phyloP scores from a whole-genome alignment of 2,888 invertebrate species.

The Caenorhabditis imperialis region DNA sequence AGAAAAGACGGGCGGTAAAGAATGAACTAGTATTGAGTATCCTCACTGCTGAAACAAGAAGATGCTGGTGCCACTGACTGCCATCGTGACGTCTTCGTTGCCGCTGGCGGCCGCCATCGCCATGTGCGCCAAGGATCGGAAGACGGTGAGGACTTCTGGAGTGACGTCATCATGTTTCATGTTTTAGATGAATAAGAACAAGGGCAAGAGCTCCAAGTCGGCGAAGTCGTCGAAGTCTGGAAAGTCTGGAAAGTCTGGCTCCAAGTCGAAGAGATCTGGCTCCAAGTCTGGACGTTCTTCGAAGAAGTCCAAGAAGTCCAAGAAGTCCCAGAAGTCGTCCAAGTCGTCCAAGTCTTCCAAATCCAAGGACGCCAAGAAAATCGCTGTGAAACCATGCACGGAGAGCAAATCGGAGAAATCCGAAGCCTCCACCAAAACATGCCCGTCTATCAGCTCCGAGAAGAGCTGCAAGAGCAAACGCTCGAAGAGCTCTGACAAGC shows the following conservation, averaged over 20 bases:
- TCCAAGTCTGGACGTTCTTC: too few species aligned
- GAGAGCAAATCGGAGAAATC: slow-evolving; percentile 11
- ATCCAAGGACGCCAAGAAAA: neutral
- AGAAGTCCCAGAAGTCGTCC: slow-evolving; percentile 1
- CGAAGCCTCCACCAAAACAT: neutral
- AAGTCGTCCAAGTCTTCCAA: slow-evolving; percentile 11
- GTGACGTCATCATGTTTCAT: slow-evolving; percentile 1
- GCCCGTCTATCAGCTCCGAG: slow-evolving; percentile 11
- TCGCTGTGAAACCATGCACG: neutral
- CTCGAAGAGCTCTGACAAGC: slow-evolving; percentile 6
- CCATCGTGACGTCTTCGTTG: slow-evolving; percentile 39
- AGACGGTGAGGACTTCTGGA: slow-evolving; percentile 10
- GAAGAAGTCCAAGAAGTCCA: too few species aligned
- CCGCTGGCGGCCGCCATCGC: slow-evolving; percentile 49
- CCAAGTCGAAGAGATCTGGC: slow-evolving; percentile 12
- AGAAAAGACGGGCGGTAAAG: slow-evolving; percentile 16
- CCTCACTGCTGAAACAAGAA: slow-evolving; percentile 12
- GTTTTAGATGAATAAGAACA: slow-evolving; percentile 31
- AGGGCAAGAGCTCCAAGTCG: slow-evolving; percentile 14
- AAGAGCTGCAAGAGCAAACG: slow-evolving; percentile 29
- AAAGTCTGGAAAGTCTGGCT: slow-evolving; percentile 23
- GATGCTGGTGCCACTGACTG: slow-evolving; percentile 47
- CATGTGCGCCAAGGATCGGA: slow-evolving; percentile 44
- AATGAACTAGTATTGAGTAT: slow-evolving; percentile 28
- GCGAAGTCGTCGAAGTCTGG: slow-evolving; percentile 16